Evolutionary conservation across 2,113 vertebrate species (phyloP), one percentile per base, ranked within the genome.

Genomic region (Paedocypris sp.): DNA sequence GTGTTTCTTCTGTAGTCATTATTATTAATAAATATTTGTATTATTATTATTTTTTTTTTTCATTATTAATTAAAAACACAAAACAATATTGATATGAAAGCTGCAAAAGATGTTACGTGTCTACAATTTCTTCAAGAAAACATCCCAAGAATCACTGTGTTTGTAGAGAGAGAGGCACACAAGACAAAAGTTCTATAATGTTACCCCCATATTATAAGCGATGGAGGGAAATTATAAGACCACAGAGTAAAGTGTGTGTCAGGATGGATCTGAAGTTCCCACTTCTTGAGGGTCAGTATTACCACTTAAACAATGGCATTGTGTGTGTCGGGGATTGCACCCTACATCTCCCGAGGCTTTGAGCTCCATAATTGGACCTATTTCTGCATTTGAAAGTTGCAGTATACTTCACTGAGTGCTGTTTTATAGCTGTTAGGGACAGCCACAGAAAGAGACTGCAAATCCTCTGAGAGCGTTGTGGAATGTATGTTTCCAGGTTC

Each of bases 321-420:
- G 32, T 54, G 29, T 36, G 26, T 19, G 43, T 31, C 41, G 26
- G 35, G 28, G 25, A 62, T 22, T 52, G 29, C 31, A 31, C 4
- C 10, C 20, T 20, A 16, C 31, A 36, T 58, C 42, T 56, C 29
- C 50, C 25, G 32, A 15, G 56, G 45, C 49, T 15, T 41, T 13
- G 11, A 4, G 49, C 29, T 43, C 42, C 20, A 49, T 71, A 69
- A 69, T 67, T 70, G 57, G 64, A 29, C 54, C 47, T 29, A 33
- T 43, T 36, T 59, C 23, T 56, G 26, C 2, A 9, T 70, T 41
- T 41, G 47, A 60, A 41, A 28, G 50, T 45, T 46, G n/a, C 48
- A 58, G 20, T 36, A 15, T 8, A 12, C 56, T 60, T 39, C 25
- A 65, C 22, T 22, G 28, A 35, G 63, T 38, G 49, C 23, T 18